These are phyloP conservation scores for Alviniconcha marisindica DNA, from an alignment of 1,140 invertebrate species.

Conservation along the genomic window DNA sequence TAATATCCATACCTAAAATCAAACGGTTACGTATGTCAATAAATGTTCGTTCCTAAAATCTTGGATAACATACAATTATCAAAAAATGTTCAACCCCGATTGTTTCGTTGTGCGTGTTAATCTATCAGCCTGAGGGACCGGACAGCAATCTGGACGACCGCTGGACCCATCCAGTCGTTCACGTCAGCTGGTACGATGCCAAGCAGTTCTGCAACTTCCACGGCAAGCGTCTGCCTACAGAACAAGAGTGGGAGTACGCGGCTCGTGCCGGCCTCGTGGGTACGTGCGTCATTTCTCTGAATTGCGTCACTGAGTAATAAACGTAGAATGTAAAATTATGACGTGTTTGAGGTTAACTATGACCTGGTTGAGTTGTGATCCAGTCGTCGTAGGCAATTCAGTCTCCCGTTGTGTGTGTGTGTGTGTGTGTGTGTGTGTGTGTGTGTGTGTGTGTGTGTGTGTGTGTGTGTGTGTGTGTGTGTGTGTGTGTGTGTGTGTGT, in stretches of 20 bases:
- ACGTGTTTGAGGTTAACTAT: conserved; percentile 51
- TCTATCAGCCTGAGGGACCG: conserved; percentile 71
- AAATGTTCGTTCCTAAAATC: too few species aligned
- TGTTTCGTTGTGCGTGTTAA: not conserved
- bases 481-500: not conserved
- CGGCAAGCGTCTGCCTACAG: conserved; percentile 72
- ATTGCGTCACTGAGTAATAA: conserved; percentile 37
- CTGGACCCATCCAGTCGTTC: conserved; percentile 71
- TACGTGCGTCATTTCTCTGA: conserved; percentile 38
- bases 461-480: not conserved
- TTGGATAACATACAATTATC: too few species aligned
- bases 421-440: not conserved
- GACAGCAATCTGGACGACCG: conserved; percentile 57
- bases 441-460: not conserved
- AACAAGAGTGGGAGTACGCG: conserved; percentile 75
- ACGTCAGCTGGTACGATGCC: conserved; percentile 74
- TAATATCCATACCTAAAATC: too few species aligned
- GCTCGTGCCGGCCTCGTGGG: conserved; percentile 65
- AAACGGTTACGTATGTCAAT: too few species aligned
- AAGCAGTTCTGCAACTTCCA: conserved; percentile 69
- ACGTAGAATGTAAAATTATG: conserved; percentile 70
- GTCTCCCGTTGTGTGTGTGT: not conserved
- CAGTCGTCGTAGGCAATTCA: too few species aligned
- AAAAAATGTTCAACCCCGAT: too few species aligned
- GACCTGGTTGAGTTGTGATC: too few species aligned